phyloP scores from a whole-genome alignment of 23 tunicate genomes.

The Trididemnum miniatum region DNA sequence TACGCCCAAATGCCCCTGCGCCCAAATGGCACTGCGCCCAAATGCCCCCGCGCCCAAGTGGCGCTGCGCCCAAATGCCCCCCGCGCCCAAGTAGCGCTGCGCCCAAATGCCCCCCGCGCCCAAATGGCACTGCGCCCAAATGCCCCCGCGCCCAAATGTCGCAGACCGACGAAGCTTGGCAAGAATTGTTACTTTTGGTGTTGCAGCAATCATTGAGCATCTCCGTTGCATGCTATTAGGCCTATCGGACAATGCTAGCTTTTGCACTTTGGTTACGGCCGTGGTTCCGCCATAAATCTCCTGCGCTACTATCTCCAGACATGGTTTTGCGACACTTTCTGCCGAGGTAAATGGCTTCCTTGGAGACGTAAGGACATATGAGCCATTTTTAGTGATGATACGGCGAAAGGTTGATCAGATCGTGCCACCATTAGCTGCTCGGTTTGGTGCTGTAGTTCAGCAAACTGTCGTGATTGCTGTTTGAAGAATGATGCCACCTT shows the following conservation, averaged over 20 bases:
- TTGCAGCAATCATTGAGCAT: no score
- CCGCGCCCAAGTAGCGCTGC: no score
- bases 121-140: no score
- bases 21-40: no score
- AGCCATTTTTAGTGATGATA: conserved; percentile 44
- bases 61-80: no score
- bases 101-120: no score
- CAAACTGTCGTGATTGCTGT: conserved; percentile 46
- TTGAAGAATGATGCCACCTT: conserved; percentile 52
- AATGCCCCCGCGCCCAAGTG: no score
- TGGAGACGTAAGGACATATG: conserved; percentile 51
- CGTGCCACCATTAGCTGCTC: conserved; percentile 26
- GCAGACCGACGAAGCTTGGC: conserved; percentile 41
- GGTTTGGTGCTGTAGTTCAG: conserved; percentile 48
- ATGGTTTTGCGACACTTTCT: conserved; percentile 59
- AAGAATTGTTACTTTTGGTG: conserved; percentile 30
- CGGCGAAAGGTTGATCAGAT: conserved; percentile 48
- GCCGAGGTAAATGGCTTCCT: conserved; percentile 62
- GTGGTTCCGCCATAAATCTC: no score
- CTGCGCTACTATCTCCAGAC: conserved; percentile 51
- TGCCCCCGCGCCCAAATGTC: no score
- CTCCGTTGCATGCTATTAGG: conserved; percentile 41
- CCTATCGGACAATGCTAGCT: conserved; percentile 56
- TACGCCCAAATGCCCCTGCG: no score
- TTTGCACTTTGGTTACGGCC: conserved; percentile 53